Conservation (phyloP, 1,140 invertebrate species). For the Vanessa tameamea region DNA sequence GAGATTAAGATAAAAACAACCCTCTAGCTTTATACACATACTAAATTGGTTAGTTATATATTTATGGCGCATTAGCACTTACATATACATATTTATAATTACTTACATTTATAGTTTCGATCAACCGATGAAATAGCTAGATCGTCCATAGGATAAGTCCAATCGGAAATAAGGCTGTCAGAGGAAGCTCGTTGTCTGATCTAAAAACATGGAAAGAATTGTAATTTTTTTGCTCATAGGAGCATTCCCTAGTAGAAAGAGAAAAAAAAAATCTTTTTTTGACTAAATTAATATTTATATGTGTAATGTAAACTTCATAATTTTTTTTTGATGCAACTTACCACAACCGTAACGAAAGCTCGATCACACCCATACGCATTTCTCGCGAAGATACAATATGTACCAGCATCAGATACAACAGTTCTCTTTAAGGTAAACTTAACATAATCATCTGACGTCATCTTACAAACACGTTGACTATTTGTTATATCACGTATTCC, state of each 20-base stretch:
- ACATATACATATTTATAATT: not conserved
- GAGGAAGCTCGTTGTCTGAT: constrained; percentile 86
- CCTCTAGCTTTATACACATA: no score
- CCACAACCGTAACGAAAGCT: constrained; percentile 91
- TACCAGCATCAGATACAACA: constrained; percentile 92
- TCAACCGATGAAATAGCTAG: constrained; percentile 46
- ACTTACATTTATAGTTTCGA: constrained; percentile 82
- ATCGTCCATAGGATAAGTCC: constrained; percentile 74
- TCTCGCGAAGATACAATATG: constrained; percentile 95
- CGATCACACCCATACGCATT: constrained; percentile 94
- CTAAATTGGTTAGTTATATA: no score
- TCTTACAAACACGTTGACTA: constrained; percentile 88
- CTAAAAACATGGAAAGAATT: constrained; percentile 56
- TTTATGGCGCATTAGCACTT: no score
- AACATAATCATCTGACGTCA: constrained; percentile 91
- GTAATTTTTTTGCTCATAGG: no score
- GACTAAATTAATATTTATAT: no score
- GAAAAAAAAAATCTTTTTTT: no score
- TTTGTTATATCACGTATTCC: constrained; percentile 91
- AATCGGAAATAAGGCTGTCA: constrained; percentile 83
- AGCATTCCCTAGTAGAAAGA: no score
- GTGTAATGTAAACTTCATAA: no score
- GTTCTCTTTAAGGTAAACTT: constrained; percentile 93
- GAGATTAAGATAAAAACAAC: no score
- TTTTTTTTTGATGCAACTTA: constrained; percentile 58